phyloP scores from a whole-genome alignment of 2,113 vertebrate genomes.

The Passer montanus region DNA sequence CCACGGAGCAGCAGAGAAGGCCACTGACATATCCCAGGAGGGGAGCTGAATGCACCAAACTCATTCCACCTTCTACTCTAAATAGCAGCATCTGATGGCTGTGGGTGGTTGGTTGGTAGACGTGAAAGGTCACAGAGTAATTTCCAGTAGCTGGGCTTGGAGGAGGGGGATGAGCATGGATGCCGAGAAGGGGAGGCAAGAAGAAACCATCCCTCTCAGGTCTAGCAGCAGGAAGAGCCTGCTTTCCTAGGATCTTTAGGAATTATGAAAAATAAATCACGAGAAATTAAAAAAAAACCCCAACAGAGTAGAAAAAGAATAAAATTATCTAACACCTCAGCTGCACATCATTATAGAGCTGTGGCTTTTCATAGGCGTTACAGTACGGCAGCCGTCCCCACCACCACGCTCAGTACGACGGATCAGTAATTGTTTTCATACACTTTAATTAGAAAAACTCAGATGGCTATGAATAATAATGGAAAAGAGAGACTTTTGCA shows the following conservation, averaged over 20 bases:
- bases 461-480: constrained; percentile 90
- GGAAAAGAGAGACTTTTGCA: constrained; percentile 85
- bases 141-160: constrained; percentile 35
- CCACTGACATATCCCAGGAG: constrained; percentile 26
- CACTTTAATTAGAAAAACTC: constrained; percentile 89
- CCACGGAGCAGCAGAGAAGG: background rate
- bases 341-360: constrained; percentile 78
- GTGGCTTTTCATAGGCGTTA: constrained; percentile 74
- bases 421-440: constrained; percentile 88
- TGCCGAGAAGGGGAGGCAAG: background rate
- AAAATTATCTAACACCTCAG: constrained; percentile 81
- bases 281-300: constrained; percentile 75
- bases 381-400: constrained; percentile 77
- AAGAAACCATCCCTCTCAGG: constrained; percentile 6
- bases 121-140: constrained; percentile 71
- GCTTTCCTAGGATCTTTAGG: constrained; percentile 70
- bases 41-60: constrained; percentile 26
- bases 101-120: constrained; percentile 44
- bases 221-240: constrained; percentile 65
- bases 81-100: constrained; percentile 49
- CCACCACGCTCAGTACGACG: constrained; percentile 78
- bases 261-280: constrained; percentile 77
- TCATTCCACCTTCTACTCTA: constrained; percentile 53
- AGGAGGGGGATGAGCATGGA: background rate
- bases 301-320: constrained; percentile 80